phyloP scores from a whole-genome alignment of 1,140 invertebrate genomes.

The Amyelois transitella region DNA sequence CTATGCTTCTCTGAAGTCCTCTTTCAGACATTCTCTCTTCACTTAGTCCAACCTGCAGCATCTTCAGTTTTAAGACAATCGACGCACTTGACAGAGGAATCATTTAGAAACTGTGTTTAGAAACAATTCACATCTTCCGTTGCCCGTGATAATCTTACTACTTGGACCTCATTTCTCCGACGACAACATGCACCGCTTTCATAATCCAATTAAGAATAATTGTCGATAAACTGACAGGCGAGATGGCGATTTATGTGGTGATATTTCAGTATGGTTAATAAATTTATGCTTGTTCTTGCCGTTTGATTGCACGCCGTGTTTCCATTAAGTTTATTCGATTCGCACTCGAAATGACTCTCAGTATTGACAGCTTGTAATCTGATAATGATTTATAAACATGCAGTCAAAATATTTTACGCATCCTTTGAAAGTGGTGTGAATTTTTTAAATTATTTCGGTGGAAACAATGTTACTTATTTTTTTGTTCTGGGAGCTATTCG shows the following conservation, averaged over 20 bases:
- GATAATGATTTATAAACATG: conserved; percentile 27
- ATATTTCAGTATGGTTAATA: conserved; percentile 73
- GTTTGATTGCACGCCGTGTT: conserved; percentile 64
- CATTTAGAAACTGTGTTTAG: neutral
- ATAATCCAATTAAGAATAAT: conserved; percentile 74
- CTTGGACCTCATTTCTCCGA: conserved; percentile 11
- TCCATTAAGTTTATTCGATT: conserved; percentile 64
- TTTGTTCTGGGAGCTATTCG: too few species aligned
- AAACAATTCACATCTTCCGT: neutral
- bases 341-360: conserved; percentile 33
- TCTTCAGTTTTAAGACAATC: too few species aligned
- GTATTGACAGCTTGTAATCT: conserved; percentile 48
- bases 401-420: conserved; percentile 19
- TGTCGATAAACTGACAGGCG: conserved; percentile 71
- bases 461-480: too few species aligned
- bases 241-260: conserved; percentile 70
- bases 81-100: neutral
- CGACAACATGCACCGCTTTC: conserved; percentile 54
- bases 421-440: neutral
- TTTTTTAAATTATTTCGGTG: neutral
- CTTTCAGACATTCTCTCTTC: too few species aligned
- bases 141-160: conserved; percentile 16
- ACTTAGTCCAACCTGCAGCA: too few species aligned
- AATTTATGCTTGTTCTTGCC: conserved; percentile 70
- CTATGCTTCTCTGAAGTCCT: too few species aligned